Conservation (phyloP, 2,888 invertebrate species). For the Cyclophora punctaria region DNA sequence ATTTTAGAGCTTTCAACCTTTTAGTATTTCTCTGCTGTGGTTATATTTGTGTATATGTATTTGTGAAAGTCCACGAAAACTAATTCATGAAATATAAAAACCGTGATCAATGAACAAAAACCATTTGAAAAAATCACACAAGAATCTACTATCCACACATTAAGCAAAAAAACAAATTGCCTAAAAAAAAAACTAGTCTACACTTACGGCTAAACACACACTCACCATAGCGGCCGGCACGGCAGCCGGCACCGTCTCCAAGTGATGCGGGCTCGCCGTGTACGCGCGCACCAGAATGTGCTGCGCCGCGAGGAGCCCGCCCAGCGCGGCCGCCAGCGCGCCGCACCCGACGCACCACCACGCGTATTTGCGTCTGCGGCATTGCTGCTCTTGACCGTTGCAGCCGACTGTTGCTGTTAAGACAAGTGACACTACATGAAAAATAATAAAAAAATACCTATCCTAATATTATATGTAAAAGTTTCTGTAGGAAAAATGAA, state of each 20-base stretch:
- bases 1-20: no score
- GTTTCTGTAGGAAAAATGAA: no score
- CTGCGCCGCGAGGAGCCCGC: conserved; percentile 84
- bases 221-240: conserved; percentile 93
- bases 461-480: no score
- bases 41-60: no score
- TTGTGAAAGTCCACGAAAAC: no score
- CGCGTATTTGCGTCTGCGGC: conserved; percentile 83
- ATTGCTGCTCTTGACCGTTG: conserved; percentile 49
- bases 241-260: conserved; percentile 96
- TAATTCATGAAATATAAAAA: no score
- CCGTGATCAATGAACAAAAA: no score
- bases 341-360: conserved; percentile 90
- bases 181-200: background rate
- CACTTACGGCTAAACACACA: conserved; percentile 3
- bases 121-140: no score
- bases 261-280: conserved; percentile 84
- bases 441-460: no score
- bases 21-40: no score
- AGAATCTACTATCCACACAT: no score
- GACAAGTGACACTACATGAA: no score
- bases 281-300: conserved; percentile 86
- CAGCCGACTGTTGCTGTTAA: conserved; percentile 54
- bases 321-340: conserved; percentile 83
- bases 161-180: background rate